A percentile compares a stretch with the other conserved stretches of the same genome.
These are phyloP conservation scores for Rhaphigaster nebulosa DNA, from an alignment of 2,888 invertebrate genomes.

Conservation along the genomic window DNA sequence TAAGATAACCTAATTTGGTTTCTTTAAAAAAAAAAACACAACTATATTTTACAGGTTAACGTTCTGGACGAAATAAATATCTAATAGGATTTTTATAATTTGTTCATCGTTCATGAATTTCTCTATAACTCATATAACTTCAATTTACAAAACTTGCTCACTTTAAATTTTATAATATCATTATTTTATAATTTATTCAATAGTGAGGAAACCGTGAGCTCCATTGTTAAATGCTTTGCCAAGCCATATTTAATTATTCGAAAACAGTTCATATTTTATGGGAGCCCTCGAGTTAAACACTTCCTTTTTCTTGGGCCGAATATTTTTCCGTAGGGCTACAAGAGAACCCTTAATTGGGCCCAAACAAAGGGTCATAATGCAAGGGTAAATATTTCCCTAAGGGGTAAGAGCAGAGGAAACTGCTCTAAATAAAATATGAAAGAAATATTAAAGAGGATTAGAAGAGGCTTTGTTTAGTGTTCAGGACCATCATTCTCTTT, in stretches of 20 bases:
- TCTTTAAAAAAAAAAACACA: no score
- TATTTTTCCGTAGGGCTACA: conserved; percentile 36
- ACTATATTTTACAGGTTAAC: no score
- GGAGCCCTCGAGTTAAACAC: not conserved
- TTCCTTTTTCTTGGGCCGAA: conserved; percentile 9
- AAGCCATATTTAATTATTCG: not conserved
- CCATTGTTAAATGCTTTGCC: not conserved
- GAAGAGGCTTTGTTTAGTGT: conserved; percentile 18
- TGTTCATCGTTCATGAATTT: no score
- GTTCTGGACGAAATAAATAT: no score
- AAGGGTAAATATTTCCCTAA: conserved; percentile 54
- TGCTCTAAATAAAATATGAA: conserved; percentile 57
- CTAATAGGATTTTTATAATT: no score
- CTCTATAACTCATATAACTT: no score
- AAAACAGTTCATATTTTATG: conserved; percentile 30
- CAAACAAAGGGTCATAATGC: conserved; percentile 58
- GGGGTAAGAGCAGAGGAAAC: not conserved
- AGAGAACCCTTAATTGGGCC: conserved; percentile 53
- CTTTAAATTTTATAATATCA: no score
- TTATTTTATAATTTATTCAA: no score
- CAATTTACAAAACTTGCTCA: no score
- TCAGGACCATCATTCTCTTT: conserved; percentile 25
- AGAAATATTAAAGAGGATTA: conserved; percentile 52
- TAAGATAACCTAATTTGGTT: no score
- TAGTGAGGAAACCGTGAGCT: not conserved